Evolutionary conservation across 1,140 invertebrate genomes (phyloP).

Genomic region (Doryteuthis pealeii): DNA sequence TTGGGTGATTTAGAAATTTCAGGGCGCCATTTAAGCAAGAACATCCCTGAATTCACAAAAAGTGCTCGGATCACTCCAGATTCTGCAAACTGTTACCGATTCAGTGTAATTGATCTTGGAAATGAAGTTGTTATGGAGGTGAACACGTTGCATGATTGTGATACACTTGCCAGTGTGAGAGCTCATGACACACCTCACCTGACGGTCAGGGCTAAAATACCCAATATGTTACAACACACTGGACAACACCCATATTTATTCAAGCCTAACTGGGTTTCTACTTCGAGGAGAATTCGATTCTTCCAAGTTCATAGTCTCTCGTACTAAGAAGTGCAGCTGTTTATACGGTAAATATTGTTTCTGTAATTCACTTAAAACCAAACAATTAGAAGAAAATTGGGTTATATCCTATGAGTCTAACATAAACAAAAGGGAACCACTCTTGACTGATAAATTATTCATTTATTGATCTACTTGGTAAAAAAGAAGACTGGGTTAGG

Average conservation of each 20-base stretch:
- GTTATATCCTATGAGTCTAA: no score
- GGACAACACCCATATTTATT: constrained; percentile 47
- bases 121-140: constrained; percentile 39
- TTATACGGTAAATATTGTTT: no score
- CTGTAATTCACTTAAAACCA: no score
- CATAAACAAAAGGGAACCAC: no score
- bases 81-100: constrained; percentile 43
- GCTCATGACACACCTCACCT: constrained; percentile 30
- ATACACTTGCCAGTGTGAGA: constrained; percentile 43
- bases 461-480: no score
- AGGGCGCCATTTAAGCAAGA: constrained; percentile 32
- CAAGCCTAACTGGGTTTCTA: no score
- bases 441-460: no score
- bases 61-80: constrained; percentile 43
- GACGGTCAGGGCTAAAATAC: constrained; percentile 26
- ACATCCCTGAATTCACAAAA: constrained; percentile 28
- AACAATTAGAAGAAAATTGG: no score
- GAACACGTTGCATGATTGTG: constrained; percentile 43
- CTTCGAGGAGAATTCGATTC: no score
- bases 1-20: constrained; percentile 44
- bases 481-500: no score
- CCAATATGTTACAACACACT: constrained; percentile 9
- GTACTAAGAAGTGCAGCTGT: no score
- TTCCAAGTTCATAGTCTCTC: no score
- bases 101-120: constrained; percentile 40